phyloP scores from a whole-genome alignment of 2,113 vertebrate genomes.

The Zapus hudsonius region DNA sequence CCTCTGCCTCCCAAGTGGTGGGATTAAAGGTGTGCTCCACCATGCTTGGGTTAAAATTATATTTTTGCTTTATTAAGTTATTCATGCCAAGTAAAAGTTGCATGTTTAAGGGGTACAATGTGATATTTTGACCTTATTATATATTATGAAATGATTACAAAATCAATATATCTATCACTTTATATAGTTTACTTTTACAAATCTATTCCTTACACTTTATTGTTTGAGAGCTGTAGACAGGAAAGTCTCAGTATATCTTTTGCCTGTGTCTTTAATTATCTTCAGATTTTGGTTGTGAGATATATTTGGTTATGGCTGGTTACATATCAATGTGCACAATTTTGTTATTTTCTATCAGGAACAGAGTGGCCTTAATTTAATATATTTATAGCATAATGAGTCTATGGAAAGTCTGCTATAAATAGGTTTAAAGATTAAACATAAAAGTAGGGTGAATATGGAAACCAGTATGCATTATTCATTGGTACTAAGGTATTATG shows the following conservation, averaged over 20 bases:
- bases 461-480: conserved; percentile 69
- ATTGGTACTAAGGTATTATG: conserved; percentile 57
- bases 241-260: conserved; percentile 5
- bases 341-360: conserved; percentile 46
- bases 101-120: not conserved
- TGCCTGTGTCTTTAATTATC: not conserved
- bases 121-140: not conserved
- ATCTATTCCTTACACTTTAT: not conserved
- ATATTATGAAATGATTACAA: not conserved
- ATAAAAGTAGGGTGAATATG: conserved; percentile 55
- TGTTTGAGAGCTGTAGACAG: not conserved
- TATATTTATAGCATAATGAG: conserved; percentile 61
- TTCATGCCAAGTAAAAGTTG: not conserved
- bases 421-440: conserved; percentile 59
- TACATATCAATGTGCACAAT: conserved; percentile 21
- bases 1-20: too few species aligned
- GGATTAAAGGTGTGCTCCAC: too few species aligned
- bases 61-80: not conserved
- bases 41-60: too few species aligned
- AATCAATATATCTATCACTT: not conserved
- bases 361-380: conserved; percentile 6
- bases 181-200: not conserved
- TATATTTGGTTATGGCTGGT: not conserved
- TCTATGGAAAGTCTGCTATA: conserved; percentile 55
- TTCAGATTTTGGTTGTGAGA: conserved; percentile 42